Evolutionary conservation across 2,113 vertebrate species (phyloP), one percentile per base, ranked within the genome.

Genomic region (Amphiprion ocellaris): DNA sequence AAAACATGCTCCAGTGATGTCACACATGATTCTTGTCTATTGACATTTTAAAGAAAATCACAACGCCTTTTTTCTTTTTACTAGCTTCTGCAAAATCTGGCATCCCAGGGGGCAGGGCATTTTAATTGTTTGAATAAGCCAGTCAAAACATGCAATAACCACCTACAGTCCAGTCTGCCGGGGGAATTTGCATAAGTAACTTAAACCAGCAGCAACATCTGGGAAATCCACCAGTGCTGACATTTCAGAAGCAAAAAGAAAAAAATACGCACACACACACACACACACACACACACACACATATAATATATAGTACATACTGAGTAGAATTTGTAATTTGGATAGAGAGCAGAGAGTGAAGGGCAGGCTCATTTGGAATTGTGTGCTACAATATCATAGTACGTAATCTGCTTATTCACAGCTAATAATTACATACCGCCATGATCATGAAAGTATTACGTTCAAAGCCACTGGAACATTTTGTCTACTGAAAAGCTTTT

Each of bases 131-230:
- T 78, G 67, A 50, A 47, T 77, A 69, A 17, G 60, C 24, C 52
- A 71, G 60, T 80, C 64, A 77, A 84, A 85, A 82, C 63, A 85
- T 8, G 52, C 79, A 55, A 77, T 26, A 85, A 68, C 61, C 58
- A 0, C 60, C 79, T 28, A 74, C 68, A 60, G 33, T 67, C 58
- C 74, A 77, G 69, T 14, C 74, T 69, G 77, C 65, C 37, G 59
- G 28, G 75, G 21, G 21, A 58, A 59, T 41, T 24, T 52, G n/a
- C 23, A 66, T 12, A 79, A 62, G 50, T 26, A 64, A 67, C 52
- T 56, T 49, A 74, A 77, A 87, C 37, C 17, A 41, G 26, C 15
- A 59, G 56, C 33, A 61, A 56, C 61, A 60, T 39, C 12, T 52
- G 37, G 52, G 30, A 77, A 70, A 67, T 64, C 1, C 67, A 79